These are phyloP conservation scores for Drosophila mayri DNA, from an alignment of 1,140 invertebrate species.

Conservation along the genomic window DNA sequence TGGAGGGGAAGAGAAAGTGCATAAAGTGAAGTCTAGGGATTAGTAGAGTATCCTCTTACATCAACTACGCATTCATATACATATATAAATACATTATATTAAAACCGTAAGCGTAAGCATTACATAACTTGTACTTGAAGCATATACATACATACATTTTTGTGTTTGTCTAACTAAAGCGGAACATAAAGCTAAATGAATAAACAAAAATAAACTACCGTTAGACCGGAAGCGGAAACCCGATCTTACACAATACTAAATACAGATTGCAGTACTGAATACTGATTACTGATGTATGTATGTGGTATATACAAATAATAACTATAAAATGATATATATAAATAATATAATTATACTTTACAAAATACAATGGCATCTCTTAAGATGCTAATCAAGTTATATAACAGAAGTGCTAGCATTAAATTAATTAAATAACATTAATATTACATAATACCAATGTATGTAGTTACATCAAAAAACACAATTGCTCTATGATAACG, in stretches of 20 bases:
- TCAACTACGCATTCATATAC: constrained; percentile 40
- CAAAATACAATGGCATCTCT: constrained; percentile 27
- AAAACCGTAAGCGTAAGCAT: constrained; percentile 45
- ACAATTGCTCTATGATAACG: constrained; percentile 65
- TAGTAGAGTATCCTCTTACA: constrained; percentile 34
- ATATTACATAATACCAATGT: constrained; percentile 61
- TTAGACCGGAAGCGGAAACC: constrained; percentile 2
- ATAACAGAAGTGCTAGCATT: constrained; percentile 62
- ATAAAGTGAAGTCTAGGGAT: constrained; percentile 32
- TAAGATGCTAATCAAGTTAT: constrained; percentile 51
- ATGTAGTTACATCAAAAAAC: constrained; percentile 41
- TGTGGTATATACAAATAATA: constrained; percentile 33
- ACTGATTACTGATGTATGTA: constrained; percentile 45
- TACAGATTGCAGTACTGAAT: constrained; percentile 70
- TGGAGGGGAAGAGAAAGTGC: neutral
- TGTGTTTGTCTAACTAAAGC: constrained; percentile 31
- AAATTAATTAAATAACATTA: constrained; percentile 71
- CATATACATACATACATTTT: constrained; percentile 48
- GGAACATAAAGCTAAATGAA: constrained; percentile 35
- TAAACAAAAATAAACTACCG: constrained; percentile 36
- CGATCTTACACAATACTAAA: constrained; percentile 37
- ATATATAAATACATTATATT: constrained; percentile 43
- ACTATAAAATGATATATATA: constrained; percentile 38
- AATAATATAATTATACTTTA: constrained; percentile 55
- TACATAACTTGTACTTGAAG: constrained; percentile 44